Evolutionary conservation across 2,113 vertebrate genomes (phyloP).

Genomic region (Cottus gobio): DNA sequence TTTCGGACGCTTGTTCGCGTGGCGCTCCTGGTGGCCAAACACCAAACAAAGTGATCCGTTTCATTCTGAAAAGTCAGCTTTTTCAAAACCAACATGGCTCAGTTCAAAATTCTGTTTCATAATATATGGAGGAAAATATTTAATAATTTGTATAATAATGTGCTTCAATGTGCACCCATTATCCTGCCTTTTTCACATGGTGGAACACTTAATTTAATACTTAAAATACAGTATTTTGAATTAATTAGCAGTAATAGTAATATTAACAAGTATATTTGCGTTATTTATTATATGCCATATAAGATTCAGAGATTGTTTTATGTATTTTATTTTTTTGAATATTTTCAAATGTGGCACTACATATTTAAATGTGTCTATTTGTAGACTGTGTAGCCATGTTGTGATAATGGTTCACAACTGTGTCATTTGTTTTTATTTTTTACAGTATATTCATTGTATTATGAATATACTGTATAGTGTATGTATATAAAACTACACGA

Average conservation of each 20-base stretch:
- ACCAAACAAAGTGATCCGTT: too few species aligned
- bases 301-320: too few species aligned
- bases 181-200: neutral
- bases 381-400: too few species aligned
- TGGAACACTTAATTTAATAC: neutral
- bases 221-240: neutral
- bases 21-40: slow-evolving; percentile 18
- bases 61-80: too few species aligned
- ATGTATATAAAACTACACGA: neutral
- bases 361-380: too few species aligned
- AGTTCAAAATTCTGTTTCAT: too few species aligned
- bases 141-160: neutral
- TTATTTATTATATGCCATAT: neutral
- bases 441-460: neutral
- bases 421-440: too few species aligned
- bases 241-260: neutral
- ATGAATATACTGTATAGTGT: neutral
- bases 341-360: too few species aligned
- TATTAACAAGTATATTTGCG: neutral
- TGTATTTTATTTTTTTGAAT: too few species aligned
- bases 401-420: too few species aligned
- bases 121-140: neutral
- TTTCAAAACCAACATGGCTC: too few species aligned
- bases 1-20: too few species aligned
- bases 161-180: neutral